These are phyloP conservation scores for Lagopus muta DNA, from an alignment of 2,113 vertebrate species.

Conservation along the genomic window DNA sequence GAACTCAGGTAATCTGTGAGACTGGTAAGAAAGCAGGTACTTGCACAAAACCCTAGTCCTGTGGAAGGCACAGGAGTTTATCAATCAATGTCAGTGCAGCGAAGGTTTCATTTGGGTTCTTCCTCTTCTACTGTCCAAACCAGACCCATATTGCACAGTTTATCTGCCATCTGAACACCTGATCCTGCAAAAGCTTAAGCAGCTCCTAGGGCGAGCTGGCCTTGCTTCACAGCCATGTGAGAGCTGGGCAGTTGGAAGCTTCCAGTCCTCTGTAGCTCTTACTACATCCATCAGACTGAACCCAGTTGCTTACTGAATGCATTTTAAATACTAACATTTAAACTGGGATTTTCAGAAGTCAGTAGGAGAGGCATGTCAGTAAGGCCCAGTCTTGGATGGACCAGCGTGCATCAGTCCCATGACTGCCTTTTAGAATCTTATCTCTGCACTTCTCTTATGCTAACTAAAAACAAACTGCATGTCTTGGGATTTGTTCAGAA, in stretches of 20 bases:
- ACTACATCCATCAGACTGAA: neutral
- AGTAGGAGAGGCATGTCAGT: neutral
- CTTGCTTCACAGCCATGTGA: neutral
- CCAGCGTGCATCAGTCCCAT: neutral
- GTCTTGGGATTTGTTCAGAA: neutral
- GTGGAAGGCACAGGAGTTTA: neutral
- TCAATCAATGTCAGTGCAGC: neutral
- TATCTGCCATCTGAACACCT: neutral
- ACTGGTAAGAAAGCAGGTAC: neutral
- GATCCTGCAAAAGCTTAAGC: neutral
- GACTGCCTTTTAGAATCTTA: neutral
- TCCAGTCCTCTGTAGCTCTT: neutral
- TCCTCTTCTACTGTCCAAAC: neutral
- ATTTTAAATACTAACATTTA: neutral
- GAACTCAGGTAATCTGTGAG: neutral
- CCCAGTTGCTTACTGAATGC: neutral
- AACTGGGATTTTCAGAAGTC: neutral
- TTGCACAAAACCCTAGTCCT: neutral
- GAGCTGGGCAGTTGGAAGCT: neutral
- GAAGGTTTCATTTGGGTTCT: neutral
- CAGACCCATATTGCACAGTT: neutral
- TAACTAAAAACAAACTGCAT: neutral
- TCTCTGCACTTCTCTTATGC: neutral
- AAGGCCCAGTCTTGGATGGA: fast-evolving
- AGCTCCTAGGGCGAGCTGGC: neutral